A percentile compares a stretch with the other conserved stretches of the same genome.
These are phyloP conservation scores for Diplazon laetatorius DNA, from an alignment of 2,888 invertebrate species.

Conservation along the genomic window DNA sequence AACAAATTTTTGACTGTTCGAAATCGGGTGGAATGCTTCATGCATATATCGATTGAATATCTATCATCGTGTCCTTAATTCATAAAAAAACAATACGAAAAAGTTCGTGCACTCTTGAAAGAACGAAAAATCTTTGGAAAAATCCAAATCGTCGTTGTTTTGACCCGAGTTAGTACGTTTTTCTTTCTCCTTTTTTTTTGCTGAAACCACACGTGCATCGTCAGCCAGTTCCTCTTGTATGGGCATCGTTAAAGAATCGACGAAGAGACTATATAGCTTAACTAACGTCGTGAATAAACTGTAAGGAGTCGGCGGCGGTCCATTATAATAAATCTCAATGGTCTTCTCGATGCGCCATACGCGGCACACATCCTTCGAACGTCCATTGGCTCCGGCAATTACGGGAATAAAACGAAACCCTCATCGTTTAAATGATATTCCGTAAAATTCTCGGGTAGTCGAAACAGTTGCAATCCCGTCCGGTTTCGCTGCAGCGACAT, in stretches of 20 bases:
- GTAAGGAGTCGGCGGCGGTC: slow-evolving; percentile 29
- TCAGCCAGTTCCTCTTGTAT: slow-evolving; percentile 53
- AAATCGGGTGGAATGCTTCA: too few relatives aligned
- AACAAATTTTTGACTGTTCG: too few relatives aligned
- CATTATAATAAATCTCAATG: slow-evolving; percentile 62
- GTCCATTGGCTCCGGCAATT: slow-evolving; percentile 1
- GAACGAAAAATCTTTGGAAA: slow-evolving; percentile 26
- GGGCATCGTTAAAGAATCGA: slow-evolving; percentile 66
- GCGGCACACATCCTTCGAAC: background rate
- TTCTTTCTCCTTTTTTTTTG: too few relatives aligned
- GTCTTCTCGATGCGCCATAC: slow-evolving; percentile 12
- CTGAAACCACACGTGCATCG: slow-evolving; percentile 11
- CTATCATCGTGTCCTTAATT: too few relatives aligned
- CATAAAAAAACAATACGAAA: background rate
- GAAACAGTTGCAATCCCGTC: background rate
- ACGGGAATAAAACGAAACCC: slow-evolving; percentile 28
- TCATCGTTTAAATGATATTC: background rate
- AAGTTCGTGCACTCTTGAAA: background rate
- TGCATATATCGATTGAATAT: too few relatives aligned
- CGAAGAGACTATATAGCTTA: slow-evolving; percentile 50
- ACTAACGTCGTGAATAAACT: slow-evolving; percentile 66
- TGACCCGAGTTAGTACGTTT: slow-evolving; percentile 18
- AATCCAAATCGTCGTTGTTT: slow-evolving; percentile 51
- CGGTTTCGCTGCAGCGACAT: background rate
- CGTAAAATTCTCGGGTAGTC: background rate